Conservation (phyloP, 2,113 vertebrate species). For the Heliornis fulica region DNA sequence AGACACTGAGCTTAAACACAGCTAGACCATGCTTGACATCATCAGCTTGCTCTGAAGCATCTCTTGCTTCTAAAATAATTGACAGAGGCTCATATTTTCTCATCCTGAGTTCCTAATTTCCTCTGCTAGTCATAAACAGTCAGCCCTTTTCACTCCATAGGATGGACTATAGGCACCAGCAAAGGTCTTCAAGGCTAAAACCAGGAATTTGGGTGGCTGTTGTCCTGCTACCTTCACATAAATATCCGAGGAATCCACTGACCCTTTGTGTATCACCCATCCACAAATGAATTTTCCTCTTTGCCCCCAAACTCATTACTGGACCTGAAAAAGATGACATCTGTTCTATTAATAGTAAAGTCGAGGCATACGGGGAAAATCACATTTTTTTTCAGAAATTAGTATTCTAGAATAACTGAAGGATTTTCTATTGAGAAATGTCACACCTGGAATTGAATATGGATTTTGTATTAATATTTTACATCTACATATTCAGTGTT, state of each 20-base stretch:
- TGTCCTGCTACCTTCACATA: not conserved
- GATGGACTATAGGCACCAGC: not conserved
- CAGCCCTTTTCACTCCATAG: not conserved
- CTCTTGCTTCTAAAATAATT: not conserved
- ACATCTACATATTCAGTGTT: not conserved
- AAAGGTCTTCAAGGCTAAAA: not conserved
- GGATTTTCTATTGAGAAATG: not conserved
- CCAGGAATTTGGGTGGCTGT: not conserved
- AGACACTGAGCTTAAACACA: not conserved
- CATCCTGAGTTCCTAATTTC: not conserved
- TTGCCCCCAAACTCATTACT: not conserved
- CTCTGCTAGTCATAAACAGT: not conserved
- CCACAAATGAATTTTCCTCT: not conserved
- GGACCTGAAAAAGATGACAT: not conserved
- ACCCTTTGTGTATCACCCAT: not conserved
- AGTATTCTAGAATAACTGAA: not conserved
- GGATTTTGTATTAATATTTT: not conserved
- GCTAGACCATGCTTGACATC: not conserved
- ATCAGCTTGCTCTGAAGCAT: not conserved
- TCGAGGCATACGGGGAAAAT: not conserved
- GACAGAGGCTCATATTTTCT: not conserved
- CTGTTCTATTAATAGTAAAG: not conserved
- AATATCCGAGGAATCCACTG: not conserved
- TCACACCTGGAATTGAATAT: not conserved
- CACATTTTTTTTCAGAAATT: not conserved